These are phyloP conservation scores for Helleia helle DNA, from an alignment of 2,888 invertebrate species.

Conservation along the genomic window DNA sequence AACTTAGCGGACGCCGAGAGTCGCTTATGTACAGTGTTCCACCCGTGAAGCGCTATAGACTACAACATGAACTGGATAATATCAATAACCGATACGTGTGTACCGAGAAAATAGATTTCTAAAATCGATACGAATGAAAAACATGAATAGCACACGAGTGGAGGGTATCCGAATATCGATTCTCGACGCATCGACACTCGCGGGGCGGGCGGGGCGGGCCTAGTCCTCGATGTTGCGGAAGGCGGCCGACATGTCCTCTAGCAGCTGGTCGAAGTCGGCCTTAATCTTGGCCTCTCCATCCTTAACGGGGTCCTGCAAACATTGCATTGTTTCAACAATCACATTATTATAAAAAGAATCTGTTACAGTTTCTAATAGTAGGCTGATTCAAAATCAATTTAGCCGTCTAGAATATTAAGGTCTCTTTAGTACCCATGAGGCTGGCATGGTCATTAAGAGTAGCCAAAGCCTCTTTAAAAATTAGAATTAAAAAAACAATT, in stretches of 20 bases:
- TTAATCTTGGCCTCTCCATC: slow-evolving; percentile 98
- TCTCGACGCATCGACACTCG: slow-evolving; percentile 18
- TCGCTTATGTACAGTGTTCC: slow-evolving; percentile 19
- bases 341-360: too few species aligned
- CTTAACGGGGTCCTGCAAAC: slow-evolving; percentile 95
- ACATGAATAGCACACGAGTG: slow-evolving; percentile 1
- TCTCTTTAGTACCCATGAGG: too few species aligned
- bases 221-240: slow-evolving; percentile 99
- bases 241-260: slow-evolving; percentile 97
- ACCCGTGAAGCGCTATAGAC: slow-evolving; percentile 3
- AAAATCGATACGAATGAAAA: slow-evolving; percentile 5
- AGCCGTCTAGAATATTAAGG: too few species aligned
- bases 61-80: slow-evolving; percentile 5
- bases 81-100: slow-evolving; percentile 7
- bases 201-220: slow-evolving; percentile 22
- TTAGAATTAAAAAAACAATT: too few species aligned
- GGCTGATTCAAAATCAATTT: too few species aligned
- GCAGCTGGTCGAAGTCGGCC: slow-evolving; percentile 95
- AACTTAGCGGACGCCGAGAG: slow-evolving; percentile 21
- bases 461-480: too few species aligned
- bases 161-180: slow-evolving; percentile 8
- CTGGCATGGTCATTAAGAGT: too few species aligned
- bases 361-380: too few species aligned
- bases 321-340: too few species aligned
- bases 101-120: slow-evolving; percentile 8